Evolutionary conservation across 2,113 vertebrate species (phyloP), one percentile per base, ranked within the genome.

Genomic region (Ascaphus truei): DNA sequence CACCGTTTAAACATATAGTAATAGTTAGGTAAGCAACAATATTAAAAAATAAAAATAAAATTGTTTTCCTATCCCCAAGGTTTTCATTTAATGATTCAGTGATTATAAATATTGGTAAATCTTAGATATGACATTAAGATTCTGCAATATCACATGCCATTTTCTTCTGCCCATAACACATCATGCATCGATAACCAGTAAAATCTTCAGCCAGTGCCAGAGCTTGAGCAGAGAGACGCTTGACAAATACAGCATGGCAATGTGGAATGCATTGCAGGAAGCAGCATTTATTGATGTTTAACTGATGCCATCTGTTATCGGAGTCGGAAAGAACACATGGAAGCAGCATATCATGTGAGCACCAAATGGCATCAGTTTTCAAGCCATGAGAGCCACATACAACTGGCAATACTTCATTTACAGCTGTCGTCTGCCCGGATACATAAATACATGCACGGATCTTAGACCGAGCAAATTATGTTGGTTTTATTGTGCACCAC

Each of bases 221-320:
- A 66, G 36, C 33, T 41, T n/a, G 22, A n/a, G 25, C 15, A 43
- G n/a, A n/a, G 43, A 47, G 18, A 47, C 7, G 23, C 7, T 55
- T 41, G 23, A 30, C 50, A 66, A 51, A 30, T 36, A 31, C 50
- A 66, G 50, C 50, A 55, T 66, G 50, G 36, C 11, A 37, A 65
- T 41, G 48, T 66, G 13, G 45, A 51, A 41, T 11, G 15, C 34
- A n/a, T 34, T 41, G 50, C 34, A 41, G 62, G 62, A 66, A 66
- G 26, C 12, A 39, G 11, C 26, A 27, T 25, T 58, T 56, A 77
- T 67, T 20, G 26, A 37, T 1, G 64, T 71, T 52, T 83, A 72
- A 86, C 78, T 74, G 75, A 20, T 81, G 74, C 81, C 80, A 80
- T 85, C 84, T 83, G 85, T 69, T 77, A 61, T 78, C 72, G 62